Conservation (phyloP, 2,797 vertebrate genomes). For the Peromyscus attwateri region DNA sequence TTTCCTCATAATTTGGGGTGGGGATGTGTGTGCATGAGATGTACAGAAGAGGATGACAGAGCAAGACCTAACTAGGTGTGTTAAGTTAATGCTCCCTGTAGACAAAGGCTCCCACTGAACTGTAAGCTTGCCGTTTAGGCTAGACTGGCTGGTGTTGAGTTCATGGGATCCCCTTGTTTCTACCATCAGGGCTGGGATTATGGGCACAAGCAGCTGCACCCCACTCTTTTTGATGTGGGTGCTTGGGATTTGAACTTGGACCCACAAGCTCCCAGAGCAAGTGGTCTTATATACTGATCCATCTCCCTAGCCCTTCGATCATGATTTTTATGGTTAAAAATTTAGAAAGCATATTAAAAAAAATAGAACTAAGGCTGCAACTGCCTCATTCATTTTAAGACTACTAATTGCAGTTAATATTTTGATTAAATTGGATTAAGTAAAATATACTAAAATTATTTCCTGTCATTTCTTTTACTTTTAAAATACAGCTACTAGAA, state of each 20-base stretch:
- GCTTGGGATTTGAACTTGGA: not conserved
- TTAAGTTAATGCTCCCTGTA: not conserved
- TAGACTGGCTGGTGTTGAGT: not conserved
- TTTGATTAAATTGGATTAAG: not conserved
- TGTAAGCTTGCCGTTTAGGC: not conserved
- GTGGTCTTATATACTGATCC: too few species aligned
- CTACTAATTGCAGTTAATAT: not conserved
- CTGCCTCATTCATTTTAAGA: not conserved
- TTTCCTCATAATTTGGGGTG: not conserved
- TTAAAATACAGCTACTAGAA: not conserved
- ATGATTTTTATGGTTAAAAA: slow-evolving; percentile 5
- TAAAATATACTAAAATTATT: not conserved
- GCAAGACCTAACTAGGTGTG: not conserved
- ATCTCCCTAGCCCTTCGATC: not conserved
- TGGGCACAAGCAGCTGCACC: not conserved
- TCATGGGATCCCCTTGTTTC: not conserved
- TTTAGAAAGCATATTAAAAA: not conserved
- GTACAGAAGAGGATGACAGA: not conserved
- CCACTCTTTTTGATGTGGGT: not conserved
- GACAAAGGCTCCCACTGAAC: not conserved
- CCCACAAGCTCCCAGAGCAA: not conserved
- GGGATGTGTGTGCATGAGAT: not conserved
- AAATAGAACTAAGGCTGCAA: not conserved
- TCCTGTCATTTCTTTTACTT: not conserved
- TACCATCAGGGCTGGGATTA: not conserved